A percentile compares a stretch with the other conserved stretches of the same genome.
These are phyloP conservation scores for Gila robusta DNA, from an alignment of 2,797 vertebrate species.

Conservation along the genomic window DNA sequence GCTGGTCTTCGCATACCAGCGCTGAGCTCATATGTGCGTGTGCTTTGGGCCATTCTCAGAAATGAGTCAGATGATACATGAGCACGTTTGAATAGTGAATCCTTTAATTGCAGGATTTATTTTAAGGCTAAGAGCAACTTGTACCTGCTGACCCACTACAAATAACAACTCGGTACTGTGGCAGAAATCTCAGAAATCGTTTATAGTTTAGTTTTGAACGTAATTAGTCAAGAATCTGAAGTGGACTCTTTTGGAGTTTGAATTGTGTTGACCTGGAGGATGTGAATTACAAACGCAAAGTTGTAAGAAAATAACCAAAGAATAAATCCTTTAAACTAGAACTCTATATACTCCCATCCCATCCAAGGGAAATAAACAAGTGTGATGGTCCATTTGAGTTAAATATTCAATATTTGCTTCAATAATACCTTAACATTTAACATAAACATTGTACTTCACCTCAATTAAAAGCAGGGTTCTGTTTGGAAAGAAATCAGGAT, in stretches of 20 bases:
- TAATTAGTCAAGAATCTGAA: neutral
- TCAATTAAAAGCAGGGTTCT: constrained; percentile 2
- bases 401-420: constrained; percentile 1
- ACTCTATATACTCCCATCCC: neutral
- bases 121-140: constrained; percentile 63
- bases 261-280: neutral
- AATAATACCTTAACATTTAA: neutral
- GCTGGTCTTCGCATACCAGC: constrained; percentile 34
- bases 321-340: constrained; percentile 16
- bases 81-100: constrained; percentile 72
- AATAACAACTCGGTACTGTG: constrained; percentile 26
- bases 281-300: neutral
- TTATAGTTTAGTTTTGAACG: neutral
- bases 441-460: constrained; percentile 19
- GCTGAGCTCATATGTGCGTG: constrained; percentile 74
- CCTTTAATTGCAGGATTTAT: constrained; percentile 70
- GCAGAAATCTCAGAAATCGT: neutral
- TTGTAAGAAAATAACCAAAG: neutral
- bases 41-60: constrained; percentile 64
- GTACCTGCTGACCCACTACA: constrained; percentile 58
- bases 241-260: neutral
- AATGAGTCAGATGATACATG: constrained; percentile 68
- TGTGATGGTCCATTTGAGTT: constrained; percentile 36
- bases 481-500: neutral
- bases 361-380: constrained; percentile 10